Evolutionary conservation across 2,113 vertebrate genomes (phyloP).

Genomic region (Gymnobelideus leadbeateri): DNA sequence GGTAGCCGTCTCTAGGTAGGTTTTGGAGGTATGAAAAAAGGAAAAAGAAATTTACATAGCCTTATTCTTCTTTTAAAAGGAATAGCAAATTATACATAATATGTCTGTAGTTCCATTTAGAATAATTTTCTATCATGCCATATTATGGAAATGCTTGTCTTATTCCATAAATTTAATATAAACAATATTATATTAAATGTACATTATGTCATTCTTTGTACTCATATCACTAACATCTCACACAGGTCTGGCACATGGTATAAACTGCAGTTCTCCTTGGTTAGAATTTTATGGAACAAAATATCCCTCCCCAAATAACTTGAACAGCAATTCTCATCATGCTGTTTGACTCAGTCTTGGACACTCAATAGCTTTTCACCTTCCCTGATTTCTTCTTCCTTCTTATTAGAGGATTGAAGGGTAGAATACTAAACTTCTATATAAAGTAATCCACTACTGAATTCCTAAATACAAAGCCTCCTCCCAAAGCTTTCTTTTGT

Average conservation of each 20-base stretch:
- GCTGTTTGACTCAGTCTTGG: not conserved
- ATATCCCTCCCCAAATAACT: not conserved
- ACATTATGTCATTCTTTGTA: not conserved
- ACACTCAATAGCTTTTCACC: not conserved
- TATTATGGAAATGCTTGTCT: too few relatives aligned
- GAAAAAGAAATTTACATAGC: too few relatives aligned
- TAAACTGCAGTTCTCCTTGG: not conserved
- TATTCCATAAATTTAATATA: too few relatives aligned
- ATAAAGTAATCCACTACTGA: too few relatives aligned
- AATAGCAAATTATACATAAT: too few relatives aligned
- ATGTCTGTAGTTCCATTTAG: too few relatives aligned
- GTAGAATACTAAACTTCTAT: not conserved
- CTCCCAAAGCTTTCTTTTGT: not conserved
- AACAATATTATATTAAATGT: too few relatives aligned
- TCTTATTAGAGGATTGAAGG: not conserved
- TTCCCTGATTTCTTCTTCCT: not conserved
- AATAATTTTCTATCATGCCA: too few relatives aligned
- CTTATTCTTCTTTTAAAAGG: too few relatives aligned
- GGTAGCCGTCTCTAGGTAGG: too few relatives aligned
- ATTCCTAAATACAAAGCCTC: too few relatives aligned
- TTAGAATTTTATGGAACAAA: not conserved
- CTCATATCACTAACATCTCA: not conserved
- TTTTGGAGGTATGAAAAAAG: too few relatives aligned
- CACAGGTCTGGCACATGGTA: not conserved
- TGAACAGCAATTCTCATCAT: not conserved